These are phyloP conservation scores for Falco rusticolus DNA, from an alignment of 2,797 vertebrate species.

Conservation along the genomic window DNA sequence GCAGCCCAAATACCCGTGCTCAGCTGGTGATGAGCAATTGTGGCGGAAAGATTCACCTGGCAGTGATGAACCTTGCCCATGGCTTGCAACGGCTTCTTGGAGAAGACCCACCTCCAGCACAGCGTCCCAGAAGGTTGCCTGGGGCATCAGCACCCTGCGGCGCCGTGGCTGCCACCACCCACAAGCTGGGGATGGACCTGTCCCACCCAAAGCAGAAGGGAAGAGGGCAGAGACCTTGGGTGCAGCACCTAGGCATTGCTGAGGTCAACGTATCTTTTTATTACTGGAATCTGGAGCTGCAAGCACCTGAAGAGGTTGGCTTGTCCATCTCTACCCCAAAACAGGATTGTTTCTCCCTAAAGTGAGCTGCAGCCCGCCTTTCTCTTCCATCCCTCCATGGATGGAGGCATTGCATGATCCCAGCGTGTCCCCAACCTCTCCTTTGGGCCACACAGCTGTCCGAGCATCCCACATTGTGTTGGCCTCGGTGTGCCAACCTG, in stretches of 20 bases:
- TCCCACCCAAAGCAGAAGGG: background rate
- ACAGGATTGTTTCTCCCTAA: background rate
- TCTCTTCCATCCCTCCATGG: accelerated
- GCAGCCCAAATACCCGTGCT: accelerated
- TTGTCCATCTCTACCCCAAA: background rate
- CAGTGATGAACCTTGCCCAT: accelerated
- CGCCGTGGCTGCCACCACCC: background rate
- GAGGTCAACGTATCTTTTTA: accelerated
- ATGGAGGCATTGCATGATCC: accelerated
- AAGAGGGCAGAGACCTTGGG: background rate
- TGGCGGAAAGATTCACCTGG: background rate
- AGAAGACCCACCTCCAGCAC: background rate
- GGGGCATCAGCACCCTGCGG: background rate
- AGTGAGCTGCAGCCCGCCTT: background rate
- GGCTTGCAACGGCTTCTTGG: background rate
- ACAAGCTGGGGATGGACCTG: accelerated
- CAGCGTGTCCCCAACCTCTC: background rate
- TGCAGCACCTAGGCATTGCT: background rate
- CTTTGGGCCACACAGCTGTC: background rate
- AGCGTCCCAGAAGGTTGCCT: accelerated
- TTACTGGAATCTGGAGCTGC: background rate
- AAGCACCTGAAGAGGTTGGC: background rate
- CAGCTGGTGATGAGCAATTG: accelerated
- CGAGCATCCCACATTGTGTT: accelerated
- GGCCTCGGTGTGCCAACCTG: background rate